A percentile compares a stretch with the other conserved stretches of the same genome.
phyloP scores from a whole-genome alignment of 2,797 vertebrate genomes.

The Acipenser transmontanus region DNA sequence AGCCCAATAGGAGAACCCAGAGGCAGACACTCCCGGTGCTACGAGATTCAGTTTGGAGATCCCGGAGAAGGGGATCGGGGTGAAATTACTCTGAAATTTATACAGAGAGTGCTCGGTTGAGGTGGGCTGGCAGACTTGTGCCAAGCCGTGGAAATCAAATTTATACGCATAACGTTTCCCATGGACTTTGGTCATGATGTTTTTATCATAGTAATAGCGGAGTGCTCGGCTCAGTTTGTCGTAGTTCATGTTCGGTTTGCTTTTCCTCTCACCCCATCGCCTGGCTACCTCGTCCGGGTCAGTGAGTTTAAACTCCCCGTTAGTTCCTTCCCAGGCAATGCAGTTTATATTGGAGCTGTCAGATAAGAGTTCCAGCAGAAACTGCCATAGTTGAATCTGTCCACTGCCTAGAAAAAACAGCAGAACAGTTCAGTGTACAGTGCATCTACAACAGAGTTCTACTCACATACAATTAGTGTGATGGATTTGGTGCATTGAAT shows the following conservation, averaged over 20 bases:
- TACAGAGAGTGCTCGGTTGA: conserved; percentile 82
- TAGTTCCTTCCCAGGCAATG: conserved; percentile 95
- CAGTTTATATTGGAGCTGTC: conserved; percentile 87
- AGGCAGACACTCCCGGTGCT: conserved; percentile 75
- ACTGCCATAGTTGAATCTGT: conserved; percentile 97
- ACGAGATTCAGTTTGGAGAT: conserved; percentile 96
- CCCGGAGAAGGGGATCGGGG: conserved; percentile 83
- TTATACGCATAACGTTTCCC: conserved; percentile 96
- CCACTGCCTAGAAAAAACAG: conserved; percentile 73
- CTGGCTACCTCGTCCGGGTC: conserved; percentile 93
- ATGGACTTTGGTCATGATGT: conserved; percentile 98
- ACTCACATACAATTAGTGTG: background rate
- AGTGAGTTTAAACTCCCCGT: conserved; percentile 94
- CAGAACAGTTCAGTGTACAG: background rate
- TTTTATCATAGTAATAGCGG: conserved; percentile 98
- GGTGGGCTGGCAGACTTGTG: conserved; percentile 82
- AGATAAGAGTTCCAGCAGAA: conserved; percentile 87
- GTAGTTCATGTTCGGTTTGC: conserved; percentile 99
- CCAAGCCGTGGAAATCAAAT: conserved; percentile 93
- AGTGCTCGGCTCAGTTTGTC: conserved; percentile 95
- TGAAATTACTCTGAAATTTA: conserved; percentile 89
- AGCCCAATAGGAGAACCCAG: conserved; percentile 93
- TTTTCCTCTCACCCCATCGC: conserved; percentile 93
- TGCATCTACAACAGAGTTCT: background rate
- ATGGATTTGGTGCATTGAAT: background rate